phyloP scores from a whole-genome alignment of 2,797 vertebrate genomes.

The Muscicapa comitata region DNA sequence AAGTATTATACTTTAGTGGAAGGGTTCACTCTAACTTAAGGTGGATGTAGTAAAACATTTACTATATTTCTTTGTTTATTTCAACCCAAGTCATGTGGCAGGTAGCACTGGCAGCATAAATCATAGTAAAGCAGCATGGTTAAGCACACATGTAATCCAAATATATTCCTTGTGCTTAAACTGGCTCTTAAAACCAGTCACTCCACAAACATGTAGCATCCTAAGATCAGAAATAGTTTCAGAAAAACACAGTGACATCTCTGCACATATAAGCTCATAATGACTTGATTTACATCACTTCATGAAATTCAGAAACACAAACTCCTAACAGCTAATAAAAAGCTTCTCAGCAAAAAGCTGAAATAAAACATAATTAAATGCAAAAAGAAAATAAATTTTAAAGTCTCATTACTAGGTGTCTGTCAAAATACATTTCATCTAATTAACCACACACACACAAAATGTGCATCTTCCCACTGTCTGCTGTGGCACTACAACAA shows the following conservation, averaged over 20 bases:
- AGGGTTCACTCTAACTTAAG: background rate
- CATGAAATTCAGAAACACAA: background rate
- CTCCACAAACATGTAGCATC: background rate
- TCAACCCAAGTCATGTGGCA: background rate
- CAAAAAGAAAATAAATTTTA: background rate
- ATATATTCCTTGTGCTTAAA: background rate
- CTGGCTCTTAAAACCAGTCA: background rate
- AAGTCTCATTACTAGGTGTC: slow-evolving; percentile 64
- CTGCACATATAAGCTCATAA: background rate
- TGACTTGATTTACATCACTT: background rate
- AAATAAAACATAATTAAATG: slow-evolving; percentile 52
- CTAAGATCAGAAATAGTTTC: slow-evolving; percentile 39
- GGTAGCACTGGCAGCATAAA: background rate
- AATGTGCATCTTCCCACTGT: slow-evolving; percentile 40
- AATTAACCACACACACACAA: slow-evolving; percentile 53
- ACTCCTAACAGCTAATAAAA: slow-evolving; percentile 19
- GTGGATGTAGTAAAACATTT: background rate
- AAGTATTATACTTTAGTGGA: background rate
- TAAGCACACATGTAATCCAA: background rate
- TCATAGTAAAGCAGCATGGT: background rate
- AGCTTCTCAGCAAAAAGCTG: background rate
- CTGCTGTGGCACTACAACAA: slow-evolving; percentile 1
- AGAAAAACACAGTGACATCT: slow-evolving; percentile 13
- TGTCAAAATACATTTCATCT: slow-evolving; percentile 60
- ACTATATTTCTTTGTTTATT: background rate